A percentile compares a stretch with the other conserved stretches of the same genome.
Conservation (phyloP, 2,888 invertebrate genomes). For the Heliconius ethilla region DNA sequence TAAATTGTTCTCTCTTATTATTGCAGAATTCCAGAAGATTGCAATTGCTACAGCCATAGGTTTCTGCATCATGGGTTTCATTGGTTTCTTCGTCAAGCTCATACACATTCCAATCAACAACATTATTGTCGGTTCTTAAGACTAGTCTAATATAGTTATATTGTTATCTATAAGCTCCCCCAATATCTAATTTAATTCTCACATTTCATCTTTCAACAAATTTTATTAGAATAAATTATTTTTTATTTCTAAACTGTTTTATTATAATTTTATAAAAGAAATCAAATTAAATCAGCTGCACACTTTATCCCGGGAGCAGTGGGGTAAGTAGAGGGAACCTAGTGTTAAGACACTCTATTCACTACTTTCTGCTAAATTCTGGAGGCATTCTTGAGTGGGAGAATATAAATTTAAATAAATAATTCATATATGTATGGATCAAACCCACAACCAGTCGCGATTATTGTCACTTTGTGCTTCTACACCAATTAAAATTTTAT, state of each 20-base stretch:
- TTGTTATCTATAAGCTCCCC: slow-evolving; percentile 62
- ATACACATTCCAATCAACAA: slow-evolving; percentile 99
- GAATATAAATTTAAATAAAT: no score
- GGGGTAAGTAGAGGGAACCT: no score
- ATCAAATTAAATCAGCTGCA: no score
- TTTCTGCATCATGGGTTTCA: slow-evolving; percentile 99
- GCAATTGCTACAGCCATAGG: slow-evolving; percentile 99
- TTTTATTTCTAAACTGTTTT: slow-evolving; percentile 52
- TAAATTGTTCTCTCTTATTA: slow-evolving; percentile 30
- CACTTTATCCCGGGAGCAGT: no score
- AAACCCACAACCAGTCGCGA: no score
- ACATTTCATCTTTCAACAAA: slow-evolving; percentile 54
- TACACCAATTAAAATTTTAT: no score
- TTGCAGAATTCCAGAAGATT: slow-evolving; percentile 98
- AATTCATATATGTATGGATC: no score
- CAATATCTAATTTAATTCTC: slow-evolving; percentile 65
- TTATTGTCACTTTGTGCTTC: no score
- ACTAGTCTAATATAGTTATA: slow-evolving; percentile 57
- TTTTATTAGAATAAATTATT: slow-evolving; percentile 75
- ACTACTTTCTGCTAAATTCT: no score
- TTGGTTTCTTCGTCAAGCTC: slow-evolving; percentile 99
- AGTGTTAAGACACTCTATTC: no score
- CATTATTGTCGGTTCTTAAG: slow-evolving; percentile 92
- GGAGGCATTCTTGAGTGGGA: no score
- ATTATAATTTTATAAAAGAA: slow-evolving; percentile 36